A percentile compares a stretch with the other conserved stretches of the same genome.
Conservation (phyloP, 1,140 invertebrate genomes). For the Procambarus clarkii region DNA sequence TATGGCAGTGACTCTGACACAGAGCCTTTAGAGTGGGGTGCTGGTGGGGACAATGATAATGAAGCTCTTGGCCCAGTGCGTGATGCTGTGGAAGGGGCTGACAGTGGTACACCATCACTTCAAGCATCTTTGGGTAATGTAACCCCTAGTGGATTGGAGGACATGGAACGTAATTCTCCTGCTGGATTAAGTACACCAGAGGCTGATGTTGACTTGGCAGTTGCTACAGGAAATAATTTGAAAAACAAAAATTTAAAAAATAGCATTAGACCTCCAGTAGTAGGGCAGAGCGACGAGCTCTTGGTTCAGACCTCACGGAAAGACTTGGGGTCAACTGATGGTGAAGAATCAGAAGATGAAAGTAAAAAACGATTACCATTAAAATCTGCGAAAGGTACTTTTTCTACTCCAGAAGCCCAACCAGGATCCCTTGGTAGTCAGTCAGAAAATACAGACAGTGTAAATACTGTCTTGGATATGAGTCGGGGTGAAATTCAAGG, state of each 20-base stretch:
- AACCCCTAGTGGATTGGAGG: neutral
- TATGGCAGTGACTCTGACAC: slow-evolving; percentile 55
- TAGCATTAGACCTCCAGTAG: slow-evolving; percentile 47
- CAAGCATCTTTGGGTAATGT: slow-evolving; percentile 14
- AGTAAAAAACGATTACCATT: neutral
- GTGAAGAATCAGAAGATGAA: slow-evolving; percentile 59
- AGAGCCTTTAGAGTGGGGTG: slow-evolving; percentile 45
- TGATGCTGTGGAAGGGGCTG: slow-evolving; percentile 58
- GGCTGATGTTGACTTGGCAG: slow-evolving; percentile 44
- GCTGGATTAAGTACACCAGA: slow-evolving; percentile 60
- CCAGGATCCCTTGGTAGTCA: slow-evolving; percentile 56
- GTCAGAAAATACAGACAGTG: slow-evolving; percentile 63
- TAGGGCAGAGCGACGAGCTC: slow-evolving; percentile 62
- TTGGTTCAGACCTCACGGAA: slow-evolving; percentile 24
- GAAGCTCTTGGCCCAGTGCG: slow-evolving; percentile 19
- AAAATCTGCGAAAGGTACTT: neutral
- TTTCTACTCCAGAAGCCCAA: slow-evolving; percentile 23
- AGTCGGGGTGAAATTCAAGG: slow-evolving; percentile 58
- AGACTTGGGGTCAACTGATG: slow-evolving; percentile 63
- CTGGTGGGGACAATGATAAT: neutral
- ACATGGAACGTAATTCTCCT: slow-evolving; percentile 54
- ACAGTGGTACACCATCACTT: neutral
- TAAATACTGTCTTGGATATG: slow-evolving; percentile 59
- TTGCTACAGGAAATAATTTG: neutral
- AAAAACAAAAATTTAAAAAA: slow-evolving; percentile 2